These are phyloP conservation scores for Chaetura pelagica DNA, from an alignment of 2,113 vertebrate genomes.

Conservation along the genomic window DNA sequence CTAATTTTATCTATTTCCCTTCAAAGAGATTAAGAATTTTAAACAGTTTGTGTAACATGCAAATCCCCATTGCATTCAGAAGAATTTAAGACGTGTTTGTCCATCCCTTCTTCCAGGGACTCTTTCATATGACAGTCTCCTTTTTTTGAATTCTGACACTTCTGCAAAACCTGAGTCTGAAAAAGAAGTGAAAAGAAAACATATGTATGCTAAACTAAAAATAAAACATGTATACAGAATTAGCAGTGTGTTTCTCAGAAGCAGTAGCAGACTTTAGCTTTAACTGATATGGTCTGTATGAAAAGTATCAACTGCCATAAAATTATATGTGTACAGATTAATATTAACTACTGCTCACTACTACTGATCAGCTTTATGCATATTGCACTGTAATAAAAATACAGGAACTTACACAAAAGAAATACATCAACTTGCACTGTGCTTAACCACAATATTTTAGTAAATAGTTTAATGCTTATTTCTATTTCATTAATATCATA, in stretches of 20 bases:
- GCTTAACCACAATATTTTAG: background rate
- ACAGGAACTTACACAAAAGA: background rate
- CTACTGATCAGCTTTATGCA: background rate
- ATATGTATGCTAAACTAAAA: background rate
- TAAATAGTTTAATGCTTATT: background rate
- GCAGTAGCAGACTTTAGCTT: background rate
- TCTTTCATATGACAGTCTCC: conserved; percentile 84
- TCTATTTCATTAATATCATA: background rate
- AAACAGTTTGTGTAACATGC: background rate
- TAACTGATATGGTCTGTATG: background rate
- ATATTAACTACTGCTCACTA: background rate
- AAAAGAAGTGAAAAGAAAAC: background rate
- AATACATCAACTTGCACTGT: background rate
- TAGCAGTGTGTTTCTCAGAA: background rate
- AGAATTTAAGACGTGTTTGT: conserved; percentile 90
- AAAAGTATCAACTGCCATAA: background rate
- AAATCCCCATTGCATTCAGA: conserved; percentile 63
- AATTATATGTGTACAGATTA: background rate
- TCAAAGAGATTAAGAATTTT: background rate
- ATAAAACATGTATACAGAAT: background rate
- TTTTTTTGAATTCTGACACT: conserved; percentile 78
- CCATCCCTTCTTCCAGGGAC: conserved; percentile 90
- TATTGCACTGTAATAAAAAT: background rate
- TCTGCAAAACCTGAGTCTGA: conserved; percentile 46
- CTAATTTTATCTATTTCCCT: background rate